These are phyloP conservation scores for Galerucella pusilla DNA, from an alignment of 2,888 invertebrate species.

Conservation along the genomic window DNA sequence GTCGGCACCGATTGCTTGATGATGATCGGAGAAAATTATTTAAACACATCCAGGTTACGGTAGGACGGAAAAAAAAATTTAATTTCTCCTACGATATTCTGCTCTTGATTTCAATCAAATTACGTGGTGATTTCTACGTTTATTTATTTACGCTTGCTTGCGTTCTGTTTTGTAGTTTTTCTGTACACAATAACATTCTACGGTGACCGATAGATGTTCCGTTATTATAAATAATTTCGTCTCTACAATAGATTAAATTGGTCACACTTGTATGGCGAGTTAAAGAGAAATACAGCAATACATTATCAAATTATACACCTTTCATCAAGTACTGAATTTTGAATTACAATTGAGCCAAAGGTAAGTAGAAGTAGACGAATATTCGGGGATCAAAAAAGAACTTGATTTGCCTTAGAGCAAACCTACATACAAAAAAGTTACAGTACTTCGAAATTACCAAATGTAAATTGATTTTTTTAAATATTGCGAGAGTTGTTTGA, in stretches of 20 bases:
- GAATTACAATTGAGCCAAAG: too few relatives aligned
- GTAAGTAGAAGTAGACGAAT: too few relatives aligned
- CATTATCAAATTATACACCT: too few relatives aligned
- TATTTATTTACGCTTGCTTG: not conserved
- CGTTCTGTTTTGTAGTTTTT: not conserved
- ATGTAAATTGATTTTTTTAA: too few relatives aligned
- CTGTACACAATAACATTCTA: not conserved
- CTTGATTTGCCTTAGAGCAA: too few relatives aligned
- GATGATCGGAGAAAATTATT: slow-evolving; percentile 26
- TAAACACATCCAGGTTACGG: slow-evolving; percentile 19
- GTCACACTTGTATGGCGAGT: not conserved
- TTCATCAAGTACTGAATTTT: too few relatives aligned
- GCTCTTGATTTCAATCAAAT: slow-evolving; percentile 21
- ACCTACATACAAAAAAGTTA: too few relatives aligned
- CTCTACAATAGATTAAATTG: not conserved
- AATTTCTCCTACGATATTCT: slow-evolving; percentile 20
- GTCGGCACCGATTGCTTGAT: slow-evolving; percentile 26
- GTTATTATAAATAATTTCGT: not conserved
- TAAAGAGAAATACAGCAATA: not conserved
- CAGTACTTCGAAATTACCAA: too few relatives aligned
- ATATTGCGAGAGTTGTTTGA: too few relatives aligned
- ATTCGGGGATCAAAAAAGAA: too few relatives aligned
- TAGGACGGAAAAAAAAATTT: slow-evolving; percentile 9
- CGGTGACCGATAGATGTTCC: not conserved
- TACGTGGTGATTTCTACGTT: not conserved